Percentiles rank a stretch among this genome's conserved stretches.
Conservation (phyloP, 1,140 invertebrate species). For the Aphaenogaster floridana region DNA sequence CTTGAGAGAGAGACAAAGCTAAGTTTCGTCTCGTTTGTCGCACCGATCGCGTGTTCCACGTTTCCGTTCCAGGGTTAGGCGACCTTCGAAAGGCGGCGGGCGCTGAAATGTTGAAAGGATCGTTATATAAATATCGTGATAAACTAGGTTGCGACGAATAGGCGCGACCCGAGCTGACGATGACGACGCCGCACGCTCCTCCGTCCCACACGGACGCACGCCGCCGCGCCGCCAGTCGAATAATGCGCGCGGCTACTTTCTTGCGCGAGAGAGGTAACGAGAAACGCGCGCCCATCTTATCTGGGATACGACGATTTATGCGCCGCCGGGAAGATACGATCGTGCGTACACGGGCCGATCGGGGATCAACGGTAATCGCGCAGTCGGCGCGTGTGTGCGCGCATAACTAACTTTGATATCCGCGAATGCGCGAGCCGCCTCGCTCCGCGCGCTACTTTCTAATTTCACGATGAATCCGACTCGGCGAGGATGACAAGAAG, state of each 20-base stretch:
- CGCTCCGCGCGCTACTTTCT: conserved; percentile 66
- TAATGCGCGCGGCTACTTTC: conserved; percentile 57
- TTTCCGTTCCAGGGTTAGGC: conserved; percentile 43
- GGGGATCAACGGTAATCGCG: conserved; percentile 70
- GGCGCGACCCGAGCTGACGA: conserved; percentile 49
- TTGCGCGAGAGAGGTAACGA: conserved; percentile 57
- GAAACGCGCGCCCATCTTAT: conserved; percentile 62
- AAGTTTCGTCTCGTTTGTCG: background rate
- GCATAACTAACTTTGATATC: conserved; percentile 56
- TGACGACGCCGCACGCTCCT: background rate
- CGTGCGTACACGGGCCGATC: conserved; percentile 57
- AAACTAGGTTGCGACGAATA: conserved; percentile 66
- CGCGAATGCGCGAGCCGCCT: conserved; percentile 32
- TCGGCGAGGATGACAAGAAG: conserved; percentile 18
- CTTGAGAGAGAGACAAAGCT: background rate
- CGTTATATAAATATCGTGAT: conserved; percentile 71
- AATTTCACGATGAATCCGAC: conserved; percentile 68
- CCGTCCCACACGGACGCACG: background rate
- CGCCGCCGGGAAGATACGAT: conserved; percentile 58
- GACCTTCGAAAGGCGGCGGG: conserved; percentile 34
- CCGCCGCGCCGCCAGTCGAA: background rate
- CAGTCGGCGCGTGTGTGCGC: background rate
- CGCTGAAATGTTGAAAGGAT: conserved; percentile 44
- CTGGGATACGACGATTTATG: conserved; percentile 74
- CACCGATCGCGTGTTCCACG: background rate